phyloP scores from a whole-genome alignment of 2,113 vertebrate species.

The Gymnarchus niloticus region DNA sequence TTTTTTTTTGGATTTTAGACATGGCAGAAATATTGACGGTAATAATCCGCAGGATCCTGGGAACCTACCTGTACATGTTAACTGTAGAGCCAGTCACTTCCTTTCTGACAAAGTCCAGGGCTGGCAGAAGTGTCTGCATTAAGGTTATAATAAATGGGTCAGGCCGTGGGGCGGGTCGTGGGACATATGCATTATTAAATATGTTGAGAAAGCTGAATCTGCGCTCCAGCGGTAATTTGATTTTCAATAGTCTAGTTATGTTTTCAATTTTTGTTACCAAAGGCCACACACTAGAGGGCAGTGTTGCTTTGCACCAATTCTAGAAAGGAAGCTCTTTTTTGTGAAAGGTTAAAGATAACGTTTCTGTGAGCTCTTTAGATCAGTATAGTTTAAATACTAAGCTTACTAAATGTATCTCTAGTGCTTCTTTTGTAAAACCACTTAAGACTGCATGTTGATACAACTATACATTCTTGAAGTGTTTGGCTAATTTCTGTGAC shows the following conservation, averaged over 20 bases:
- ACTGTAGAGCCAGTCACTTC: constrained; percentile 24
- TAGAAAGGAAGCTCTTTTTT: not conserved
- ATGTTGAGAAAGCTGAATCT: not conserved
- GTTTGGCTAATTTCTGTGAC: not conserved
- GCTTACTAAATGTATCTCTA: not conserved
- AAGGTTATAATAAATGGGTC: constrained; percentile 20
- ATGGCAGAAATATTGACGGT: not conserved
- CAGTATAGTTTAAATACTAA: not conserved
- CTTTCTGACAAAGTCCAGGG: constrained; percentile 18
- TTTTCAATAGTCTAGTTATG: not conserved
- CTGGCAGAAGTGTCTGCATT: not conserved
- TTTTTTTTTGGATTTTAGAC: not conserved
- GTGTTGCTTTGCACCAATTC: constrained; percentile 32
- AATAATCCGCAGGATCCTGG: not conserved
- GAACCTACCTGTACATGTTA: constrained; percentile 5
- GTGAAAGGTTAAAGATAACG: not conserved
- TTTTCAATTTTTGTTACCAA: not conserved
- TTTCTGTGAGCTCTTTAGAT: not conserved
- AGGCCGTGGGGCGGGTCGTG: not conserved
- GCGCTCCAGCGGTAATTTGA: not conserved
- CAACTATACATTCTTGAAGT: not conserved
- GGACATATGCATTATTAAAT: not conserved
- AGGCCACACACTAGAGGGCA: constrained; percentile 50
- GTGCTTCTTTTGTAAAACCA: not conserved
- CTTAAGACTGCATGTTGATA: not conserved